Evolutionary conservation across 2,113 vertebrate species (phyloP).

Genomic region (Muntiacus muntjak): DNA sequence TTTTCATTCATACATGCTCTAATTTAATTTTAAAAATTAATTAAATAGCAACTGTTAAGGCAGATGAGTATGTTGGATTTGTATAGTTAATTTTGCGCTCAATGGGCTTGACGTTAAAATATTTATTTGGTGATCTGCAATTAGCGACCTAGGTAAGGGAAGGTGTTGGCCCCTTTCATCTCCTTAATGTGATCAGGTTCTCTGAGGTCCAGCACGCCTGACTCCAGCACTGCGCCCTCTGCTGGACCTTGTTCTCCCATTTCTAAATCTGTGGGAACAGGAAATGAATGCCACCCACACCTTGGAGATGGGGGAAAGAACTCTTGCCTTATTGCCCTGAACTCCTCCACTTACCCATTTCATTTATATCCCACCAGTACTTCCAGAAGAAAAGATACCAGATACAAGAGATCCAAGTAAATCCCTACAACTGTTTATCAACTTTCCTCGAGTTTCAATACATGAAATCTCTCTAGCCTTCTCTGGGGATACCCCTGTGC

Average conservation of each 20-base stretch:
- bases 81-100: not conserved
- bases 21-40: not conserved
- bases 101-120: not conserved
- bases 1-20: not conserved
- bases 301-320: not conserved
- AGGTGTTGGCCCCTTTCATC: not conserved
- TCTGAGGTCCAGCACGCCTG: not conserved
- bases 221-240: constrained; percentile 24
- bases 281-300: not conserved
- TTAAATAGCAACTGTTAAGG: not conserved
- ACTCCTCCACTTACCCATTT: not conserved
- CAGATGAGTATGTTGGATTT: not conserved
- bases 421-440: not conserved
- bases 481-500: not conserved
- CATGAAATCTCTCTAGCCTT: not conserved
- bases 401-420: not conserved
- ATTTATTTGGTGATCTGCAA: not conserved
- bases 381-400: not conserved
- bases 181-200: not conserved
- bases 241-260: constrained; percentile 7
- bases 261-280: not conserved
- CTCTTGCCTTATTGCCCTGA: not conserved
- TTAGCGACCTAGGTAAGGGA: not conserved
- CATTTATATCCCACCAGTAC: not conserved
- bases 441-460: not conserved